A percentile compares a stretch with the other conserved stretches of the same genome.
phyloP scores from a whole-genome alignment of 2,888 invertebrate genomes.

The Netelia virgata region DNA sequence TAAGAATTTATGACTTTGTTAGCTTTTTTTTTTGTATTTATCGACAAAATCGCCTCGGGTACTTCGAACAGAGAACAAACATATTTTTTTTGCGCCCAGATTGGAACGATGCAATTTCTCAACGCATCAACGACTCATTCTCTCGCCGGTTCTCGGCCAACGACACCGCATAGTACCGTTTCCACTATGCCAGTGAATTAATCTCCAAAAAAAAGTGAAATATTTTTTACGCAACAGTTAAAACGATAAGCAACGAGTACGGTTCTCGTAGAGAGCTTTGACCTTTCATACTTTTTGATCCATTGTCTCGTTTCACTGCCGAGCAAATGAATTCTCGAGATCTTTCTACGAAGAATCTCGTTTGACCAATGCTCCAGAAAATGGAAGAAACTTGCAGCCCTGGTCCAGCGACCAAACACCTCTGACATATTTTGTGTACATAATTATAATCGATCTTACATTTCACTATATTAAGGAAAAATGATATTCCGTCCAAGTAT shows the following conservation, averaged over 20 bases:
- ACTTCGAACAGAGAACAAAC: background rate
- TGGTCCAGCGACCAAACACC: background rate
- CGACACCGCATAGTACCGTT: slow-evolving; percentile 95
- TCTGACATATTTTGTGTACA: slow-evolving; percentile 30
- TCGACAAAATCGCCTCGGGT: background rate
- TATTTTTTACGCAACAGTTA: background rate
- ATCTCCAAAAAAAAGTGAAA: slow-evolving; percentile 14
- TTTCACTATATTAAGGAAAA: slow-evolving; percentile 23
- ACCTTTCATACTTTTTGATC: slow-evolving; percentile 10
- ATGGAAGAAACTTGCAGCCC: background rate
- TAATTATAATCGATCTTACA: slow-evolving; percentile 34
- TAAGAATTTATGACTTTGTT: slow-evolving; percentile 84
- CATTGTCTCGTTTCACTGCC: slow-evolving; percentile 56
- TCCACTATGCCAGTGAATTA: slow-evolving; percentile 92
- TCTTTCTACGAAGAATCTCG: background rate
- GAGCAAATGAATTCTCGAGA: slow-evolving; percentile 25
- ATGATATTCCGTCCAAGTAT: slow-evolving; percentile 59
- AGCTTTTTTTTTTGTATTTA: background rate
- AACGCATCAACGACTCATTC: slow-evolving; percentile 95
- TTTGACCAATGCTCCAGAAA: background rate
- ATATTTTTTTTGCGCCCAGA: slow-evolving; percentile 86
- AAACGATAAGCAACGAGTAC: background rate
- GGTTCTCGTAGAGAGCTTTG: background rate
- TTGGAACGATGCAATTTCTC: slow-evolving; percentile 95
- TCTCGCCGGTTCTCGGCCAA: slow-evolving; percentile 94